These are phyloP conservation scores for Ophthalmolycus amberensis DNA, from an alignment of 2,113 vertebrate species.

Conservation along the genomic window DNA sequence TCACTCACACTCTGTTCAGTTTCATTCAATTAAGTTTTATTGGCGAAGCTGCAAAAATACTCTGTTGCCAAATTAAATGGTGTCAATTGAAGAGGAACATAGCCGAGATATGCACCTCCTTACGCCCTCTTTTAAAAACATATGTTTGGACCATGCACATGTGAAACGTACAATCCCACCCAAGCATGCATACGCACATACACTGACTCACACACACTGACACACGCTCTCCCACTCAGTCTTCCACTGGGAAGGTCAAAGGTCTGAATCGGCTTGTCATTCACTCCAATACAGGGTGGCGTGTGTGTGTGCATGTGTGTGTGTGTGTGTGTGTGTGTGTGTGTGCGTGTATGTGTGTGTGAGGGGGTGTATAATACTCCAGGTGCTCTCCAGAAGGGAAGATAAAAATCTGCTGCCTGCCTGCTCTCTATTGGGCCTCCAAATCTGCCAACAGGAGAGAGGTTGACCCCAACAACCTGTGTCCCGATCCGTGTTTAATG, in stretches of 20 bases:
- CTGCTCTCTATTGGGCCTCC: slow-evolving; percentile 52
- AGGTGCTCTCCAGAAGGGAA: slow-evolving; percentile 65
- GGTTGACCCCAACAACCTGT: slow-evolving; percentile 58
- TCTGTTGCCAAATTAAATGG: slow-evolving; percentile 52
- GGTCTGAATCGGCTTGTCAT: slow-evolving; percentile 58
- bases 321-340: slow-evolving; percentile 35
- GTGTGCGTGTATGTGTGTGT: slow-evolving; percentile 12
- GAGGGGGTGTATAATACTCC: slow-evolving; percentile 19
- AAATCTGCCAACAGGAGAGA: slow-evolving; percentile 70
- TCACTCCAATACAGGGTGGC: slow-evolving; percentile 35
- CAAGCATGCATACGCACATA: background rate
- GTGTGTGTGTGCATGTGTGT: slow-evolving; percentile 30
- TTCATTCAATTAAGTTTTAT: slow-evolving; percentile 62
- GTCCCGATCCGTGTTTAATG: slow-evolving; percentile 48
- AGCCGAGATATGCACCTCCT: slow-evolving; percentile 14
- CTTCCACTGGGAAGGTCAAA: slow-evolving; percentile 49
- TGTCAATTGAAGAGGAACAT: slow-evolving; percentile 40
- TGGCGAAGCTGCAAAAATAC: slow-evolving; percentile 55
- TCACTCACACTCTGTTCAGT: slow-evolving; percentile 47
- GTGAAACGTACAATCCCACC: slow-evolving; percentile 19
- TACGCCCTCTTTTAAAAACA: background rate
- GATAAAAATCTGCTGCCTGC: slow-evolving; percentile 70
- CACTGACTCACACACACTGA: background rate
- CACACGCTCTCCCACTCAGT: slow-evolving; percentile 24
- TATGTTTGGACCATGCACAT: background rate